phyloP scores from a whole-genome alignment of 2,888 invertebrate genomes.

The Phyllotreta cruciferae region DNA sequence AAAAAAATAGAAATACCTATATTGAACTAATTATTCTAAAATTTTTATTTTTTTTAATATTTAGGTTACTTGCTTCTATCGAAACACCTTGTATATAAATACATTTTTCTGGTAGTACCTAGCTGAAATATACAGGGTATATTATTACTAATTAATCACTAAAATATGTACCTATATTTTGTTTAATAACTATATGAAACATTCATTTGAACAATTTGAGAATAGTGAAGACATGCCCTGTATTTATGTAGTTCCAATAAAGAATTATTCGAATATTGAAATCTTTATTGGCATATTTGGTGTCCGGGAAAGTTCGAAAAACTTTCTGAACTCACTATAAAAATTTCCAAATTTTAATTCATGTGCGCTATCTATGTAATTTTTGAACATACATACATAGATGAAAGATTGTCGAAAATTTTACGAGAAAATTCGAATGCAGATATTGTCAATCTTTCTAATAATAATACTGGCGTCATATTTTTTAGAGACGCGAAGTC shows the following conservation, averaged over 20 bases:
- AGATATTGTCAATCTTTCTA: conserved; percentile 15
- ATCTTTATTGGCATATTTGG: background rate
- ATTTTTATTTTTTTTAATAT: too few species aligned
- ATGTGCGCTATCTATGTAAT: conserved; percentile 18
- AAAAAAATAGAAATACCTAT: too few species aligned
- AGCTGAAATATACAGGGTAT: conserved; percentile 13
- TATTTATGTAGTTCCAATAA: too few species aligned
- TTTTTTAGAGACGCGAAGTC: conserved; percentile 13
- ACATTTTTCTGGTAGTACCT: conserved; percentile 6
- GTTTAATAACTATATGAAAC: background rate
- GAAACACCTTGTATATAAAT: background rate
- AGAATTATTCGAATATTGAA: too few species aligned
- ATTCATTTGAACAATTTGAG: too few species aligned
- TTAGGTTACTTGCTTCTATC: background rate
- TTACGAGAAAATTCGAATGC: background rate
- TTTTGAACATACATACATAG: conserved; percentile 3
- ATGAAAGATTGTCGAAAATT: conserved; percentile 20
- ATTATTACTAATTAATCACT: background rate
- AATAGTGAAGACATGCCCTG: too few species aligned
- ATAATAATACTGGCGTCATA: conserved; percentile 15
- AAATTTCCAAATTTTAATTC: conserved; percentile 5
- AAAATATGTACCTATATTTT: background rate
- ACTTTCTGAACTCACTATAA: background rate
- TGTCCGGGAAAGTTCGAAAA: background rate
- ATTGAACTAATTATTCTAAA: too few species aligned